These are phyloP conservation scores for Drosophila nigritarsus DNA, from an alignment of 2,888 invertebrate genomes.

Conservation along the genomic window DNA sequence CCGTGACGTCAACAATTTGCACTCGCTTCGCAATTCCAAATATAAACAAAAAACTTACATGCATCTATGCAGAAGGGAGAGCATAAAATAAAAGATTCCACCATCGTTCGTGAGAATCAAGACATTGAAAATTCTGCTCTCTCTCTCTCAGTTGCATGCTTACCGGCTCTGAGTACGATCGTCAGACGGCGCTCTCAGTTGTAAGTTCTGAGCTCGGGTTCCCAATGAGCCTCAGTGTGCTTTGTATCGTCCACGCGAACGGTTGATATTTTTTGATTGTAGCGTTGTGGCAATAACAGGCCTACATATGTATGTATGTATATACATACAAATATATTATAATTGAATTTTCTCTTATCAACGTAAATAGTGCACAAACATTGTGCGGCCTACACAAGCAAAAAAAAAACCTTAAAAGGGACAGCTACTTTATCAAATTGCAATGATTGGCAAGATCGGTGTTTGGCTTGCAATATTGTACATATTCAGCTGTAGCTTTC, in stretches of 20 bases:
- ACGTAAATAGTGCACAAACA: constrained; percentile 9
- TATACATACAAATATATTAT: background rate
- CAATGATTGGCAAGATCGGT: constrained; percentile 44
- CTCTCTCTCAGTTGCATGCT: constrained; percentile 15
- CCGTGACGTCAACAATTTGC: background rate
- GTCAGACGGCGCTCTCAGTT: constrained; percentile 5
- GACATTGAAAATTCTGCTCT: background rate
- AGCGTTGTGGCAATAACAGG: background rate
- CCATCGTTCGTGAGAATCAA: background rate
- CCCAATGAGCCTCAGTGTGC: constrained; percentile 33
- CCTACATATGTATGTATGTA: background rate
- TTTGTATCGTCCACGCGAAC: constrained; percentile 22
- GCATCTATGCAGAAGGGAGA: background rate
- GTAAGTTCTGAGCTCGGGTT: constrained; percentile 33
- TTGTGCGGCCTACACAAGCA: constrained; percentile 7
- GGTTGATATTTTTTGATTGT: constrained; percentile 18
- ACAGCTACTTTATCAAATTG: constrained; percentile 14
- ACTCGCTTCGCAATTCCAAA: background rate
- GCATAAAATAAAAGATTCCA: too few species aligned
- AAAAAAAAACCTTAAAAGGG: constrained; percentile 7
- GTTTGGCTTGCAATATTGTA: constrained; percentile 33
- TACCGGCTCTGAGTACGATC: constrained; percentile 7
- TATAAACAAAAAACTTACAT: background rate
- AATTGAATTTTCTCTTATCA: constrained; percentile 48
- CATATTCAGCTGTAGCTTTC: constrained; percentile 21